A percentile compares a stretch with the other conserved stretches of the same genome.
phyloP scores from a whole-genome alignment of 2,797 vertebrate genomes.

The Podarcis lilfordi region DNA sequence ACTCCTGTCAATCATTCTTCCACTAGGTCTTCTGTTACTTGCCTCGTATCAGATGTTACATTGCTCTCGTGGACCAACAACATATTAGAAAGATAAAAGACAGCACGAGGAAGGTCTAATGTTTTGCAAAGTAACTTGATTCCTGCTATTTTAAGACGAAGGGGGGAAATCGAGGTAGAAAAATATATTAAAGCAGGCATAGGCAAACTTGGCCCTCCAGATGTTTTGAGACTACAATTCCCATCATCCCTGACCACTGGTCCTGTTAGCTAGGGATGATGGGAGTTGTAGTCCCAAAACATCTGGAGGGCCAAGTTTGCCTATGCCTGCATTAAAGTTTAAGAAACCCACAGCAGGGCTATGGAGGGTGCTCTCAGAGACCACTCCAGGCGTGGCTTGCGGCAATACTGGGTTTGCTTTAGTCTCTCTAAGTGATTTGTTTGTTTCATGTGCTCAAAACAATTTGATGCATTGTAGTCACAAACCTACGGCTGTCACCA shows the following conservation, averaged over 20 bases:
- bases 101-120: neutral
- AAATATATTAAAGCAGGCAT: neutral
- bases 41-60: neutral
- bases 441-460: slow-evolving; percentile 75
- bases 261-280: too few species aligned
- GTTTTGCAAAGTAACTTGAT: neutral
- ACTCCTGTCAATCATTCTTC: too few species aligned
- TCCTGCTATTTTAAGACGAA: neutral
- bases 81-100: neutral
- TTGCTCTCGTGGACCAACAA: neutral
- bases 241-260: too few species aligned
- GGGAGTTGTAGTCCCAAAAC: too few species aligned
- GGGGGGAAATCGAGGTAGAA: neutral
- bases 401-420: slow-evolving; percentile 59
- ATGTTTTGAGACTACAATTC: too few species aligned
- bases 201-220: too few species aligned
- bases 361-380: neutral
- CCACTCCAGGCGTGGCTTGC: slow-evolving; percentile 64
- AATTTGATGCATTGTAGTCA: slow-evolving; percentile 67
- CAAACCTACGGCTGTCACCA: slow-evolving; percentile 54
- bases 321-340: neutral
- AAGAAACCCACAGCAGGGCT: neutral
- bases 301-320: too few species aligned
- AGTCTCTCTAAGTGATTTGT: slow-evolving; percentile 73
- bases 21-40: too few species aligned